A percentile compares a stretch with the other conserved stretches of the same genome.
These are phyloP conservation scores for Barypeithes pellucidus DNA, from an alignment of 2,888 invertebrate species.

Conservation along the genomic window DNA sequence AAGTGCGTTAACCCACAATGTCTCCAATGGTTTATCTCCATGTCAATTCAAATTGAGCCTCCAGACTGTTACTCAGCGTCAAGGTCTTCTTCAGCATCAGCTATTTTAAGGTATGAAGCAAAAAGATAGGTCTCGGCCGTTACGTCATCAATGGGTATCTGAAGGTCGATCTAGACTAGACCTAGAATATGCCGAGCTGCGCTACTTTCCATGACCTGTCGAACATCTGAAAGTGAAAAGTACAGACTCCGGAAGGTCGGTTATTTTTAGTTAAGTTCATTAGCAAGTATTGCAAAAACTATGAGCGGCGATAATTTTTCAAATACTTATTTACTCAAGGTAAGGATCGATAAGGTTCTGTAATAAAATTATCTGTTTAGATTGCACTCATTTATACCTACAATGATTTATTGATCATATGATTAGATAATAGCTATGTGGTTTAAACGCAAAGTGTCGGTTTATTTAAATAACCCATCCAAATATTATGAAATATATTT, in stretches of 20 bases:
- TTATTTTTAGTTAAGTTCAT: no score
- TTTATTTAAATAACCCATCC: no score
- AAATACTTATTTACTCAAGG: not conserved
- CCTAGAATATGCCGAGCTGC: no score
- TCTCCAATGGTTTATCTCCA: constrained; percentile 12
- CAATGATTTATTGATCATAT: not conserved
- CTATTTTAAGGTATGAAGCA: constrained; percentile 26
- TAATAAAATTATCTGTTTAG: not conserved
- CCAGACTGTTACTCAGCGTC: constrained; percentile 18
- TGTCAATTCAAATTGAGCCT: not conserved
- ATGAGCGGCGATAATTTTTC: not conserved
- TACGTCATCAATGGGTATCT: constrained; percentile 43
- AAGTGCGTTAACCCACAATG: constrained; percentile 37
- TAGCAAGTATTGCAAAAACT: no score
- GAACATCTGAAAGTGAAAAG: no score
- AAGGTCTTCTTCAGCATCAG: constrained; percentile 19
- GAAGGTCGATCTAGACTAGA: constrained; percentile 12
- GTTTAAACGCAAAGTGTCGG: not conserved
- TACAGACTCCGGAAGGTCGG: no score
- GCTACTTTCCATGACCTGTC: no score
- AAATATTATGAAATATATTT: not conserved
- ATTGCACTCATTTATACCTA: not conserved
- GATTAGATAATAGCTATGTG: not conserved
- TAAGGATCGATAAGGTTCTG: not conserved
- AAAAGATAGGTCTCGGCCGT: constrained; percentile 15